Evolutionary conservation across 2,113 vertebrate species (phyloP), one percentile per base, ranked within the genome.

Genomic region (Albula glossodonta): DNA sequence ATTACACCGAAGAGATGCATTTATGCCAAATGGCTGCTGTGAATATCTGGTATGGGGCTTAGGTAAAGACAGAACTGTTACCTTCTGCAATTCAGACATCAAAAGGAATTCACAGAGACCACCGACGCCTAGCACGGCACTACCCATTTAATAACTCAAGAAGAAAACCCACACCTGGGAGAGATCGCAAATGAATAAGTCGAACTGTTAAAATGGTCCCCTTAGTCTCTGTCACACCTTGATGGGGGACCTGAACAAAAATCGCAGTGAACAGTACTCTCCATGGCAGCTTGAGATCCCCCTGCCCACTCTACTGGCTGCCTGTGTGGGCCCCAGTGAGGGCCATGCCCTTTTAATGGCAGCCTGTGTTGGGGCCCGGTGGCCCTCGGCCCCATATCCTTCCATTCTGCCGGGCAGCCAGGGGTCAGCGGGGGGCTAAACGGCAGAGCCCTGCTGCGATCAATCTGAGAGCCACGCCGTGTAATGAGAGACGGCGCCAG

Each of bases 1-100:
- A 56, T 56, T 56, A 56, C 53, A 56, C 12, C 0, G 12, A 9
- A 9, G 0, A 56, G 53, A 56, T 56, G 12, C 53, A 56, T 56
- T 89, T 91, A 91, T 86, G 89, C 86, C 84, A 92, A 93, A 94
- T 87, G 92, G 31, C 86, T 56, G 53, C 12, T 56, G 53, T 12
- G 7, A 88, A 84, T 87, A 87, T 87, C 93, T 90, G 90, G 91
- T 93, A 88, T 86, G 60, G 2, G n/a, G 80, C 86, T 91, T 90
- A 93, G 93, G 93, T 91, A 90, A 91, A 86, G 87, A 90, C 89
- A 93, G 91, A 92, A 91, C 92, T 93, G 92, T 88, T 87, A 70
- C 88, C 90, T 91, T 87, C 87, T 86, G 86, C 88, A 88, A 93
- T 93, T 92, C 92, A 88, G 91, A 6, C 53, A 15, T 15, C 56